Conservation (phyloP, 2,797 vertebrate species). For the Adrianichthys oophorus region DNA sequence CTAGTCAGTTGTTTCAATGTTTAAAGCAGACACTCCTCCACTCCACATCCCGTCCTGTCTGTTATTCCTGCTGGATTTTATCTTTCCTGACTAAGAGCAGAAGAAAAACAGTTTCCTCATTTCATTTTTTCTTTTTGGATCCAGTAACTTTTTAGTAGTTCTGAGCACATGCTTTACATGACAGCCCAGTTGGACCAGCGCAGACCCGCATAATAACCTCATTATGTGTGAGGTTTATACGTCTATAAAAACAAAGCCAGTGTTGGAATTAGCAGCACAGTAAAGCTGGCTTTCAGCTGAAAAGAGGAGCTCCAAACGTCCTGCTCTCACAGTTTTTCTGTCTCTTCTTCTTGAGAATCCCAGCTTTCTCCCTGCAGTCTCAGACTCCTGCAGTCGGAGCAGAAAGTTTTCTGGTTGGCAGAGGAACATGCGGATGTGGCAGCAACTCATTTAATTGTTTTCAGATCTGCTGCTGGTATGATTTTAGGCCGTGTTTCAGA, state of each 20-base stretch:
- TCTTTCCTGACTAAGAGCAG: slow-evolving; percentile 10
- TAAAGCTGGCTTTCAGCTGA: not conserved
- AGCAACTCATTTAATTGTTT: slow-evolving; percentile 70
- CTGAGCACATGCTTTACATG: slow-evolving; percentile 7
- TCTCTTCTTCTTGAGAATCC: not conserved
- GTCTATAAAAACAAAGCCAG: slow-evolving; percentile 27
- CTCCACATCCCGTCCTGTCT: too few relatives aligned
- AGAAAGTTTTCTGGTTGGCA: slow-evolving; percentile 22
- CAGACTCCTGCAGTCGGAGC: slow-evolving; percentile 10
- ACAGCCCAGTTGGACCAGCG: slow-evolving; percentile 24
- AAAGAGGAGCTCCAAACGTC: slow-evolving; percentile 6
- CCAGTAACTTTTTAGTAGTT: slow-evolving; percentile 2
- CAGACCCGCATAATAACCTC: slow-evolving; percentile 28
- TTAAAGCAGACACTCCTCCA: too few relatives aligned
- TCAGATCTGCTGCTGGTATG: slow-evolving; percentile 55
- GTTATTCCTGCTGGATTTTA: too few relatives aligned
- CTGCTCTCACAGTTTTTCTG: slow-evolving; percentile 3
- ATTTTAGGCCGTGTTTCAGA: not conserved
- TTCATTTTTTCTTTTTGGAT: slow-evolving; percentile 13
- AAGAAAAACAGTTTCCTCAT: slow-evolving; percentile 14
- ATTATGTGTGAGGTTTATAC: slow-evolving; percentile 29
- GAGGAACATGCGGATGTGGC: slow-evolving; percentile 67
- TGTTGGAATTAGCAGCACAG: slow-evolving; percentile 24
- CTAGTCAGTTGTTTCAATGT: too few relatives aligned
- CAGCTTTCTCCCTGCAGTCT: not conserved